Percentiles rank a stretch among this genome's conserved stretches.
phyloP scores from a whole-genome alignment of 2,888 invertebrate genomes.

The Thereva unica region DNA sequence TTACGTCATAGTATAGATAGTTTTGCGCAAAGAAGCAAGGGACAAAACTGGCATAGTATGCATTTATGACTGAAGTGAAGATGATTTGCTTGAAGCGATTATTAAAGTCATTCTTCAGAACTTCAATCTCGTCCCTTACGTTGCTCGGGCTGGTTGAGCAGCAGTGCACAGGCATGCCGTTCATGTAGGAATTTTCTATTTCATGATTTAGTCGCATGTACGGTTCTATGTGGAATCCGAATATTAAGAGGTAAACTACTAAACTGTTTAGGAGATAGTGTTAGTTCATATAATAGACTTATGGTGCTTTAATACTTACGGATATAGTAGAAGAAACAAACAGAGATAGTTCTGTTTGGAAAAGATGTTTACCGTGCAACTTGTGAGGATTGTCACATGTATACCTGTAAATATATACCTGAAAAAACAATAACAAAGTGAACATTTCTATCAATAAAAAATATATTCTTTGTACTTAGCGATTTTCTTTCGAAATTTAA shows the following conservation, averaged over 20 bases:
- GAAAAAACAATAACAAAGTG: conserved; percentile 48
- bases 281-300: background rate
- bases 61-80: conserved; percentile 77
- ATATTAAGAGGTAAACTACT: conserved; percentile 77
- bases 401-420: conserved; percentile 68
- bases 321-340: conserved; percentile 84
- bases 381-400: conserved; percentile 65
- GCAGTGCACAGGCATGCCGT: conserved; percentile 72
- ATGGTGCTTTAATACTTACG: conserved; percentile 69
- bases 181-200: conserved; percentile 56
- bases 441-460: conserved; percentile 36
- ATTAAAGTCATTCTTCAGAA: conserved; percentile 85
- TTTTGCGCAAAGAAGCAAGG: conserved; percentile 87
- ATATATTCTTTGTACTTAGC: conserved; percentile 47
- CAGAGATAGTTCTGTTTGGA: conserved; percentile 77
- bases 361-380: conserved; percentile 74
- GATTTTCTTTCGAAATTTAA: conserved; percentile 46
- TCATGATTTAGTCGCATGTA: conserved; percentile 67
- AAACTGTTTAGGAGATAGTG: conserved; percentile 61
- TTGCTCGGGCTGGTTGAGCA: conserved; percentile 73
- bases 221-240: conserved; percentile 77
- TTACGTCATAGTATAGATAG: conserved; percentile 77
- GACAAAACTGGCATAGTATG: conserved; percentile 86
- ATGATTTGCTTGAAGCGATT: conserved; percentile 85
- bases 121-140: conserved; percentile 83